phyloP scores from a whole-genome alignment of 2,113 vertebrate species.

The Galemys pyrenaicus region DNA sequence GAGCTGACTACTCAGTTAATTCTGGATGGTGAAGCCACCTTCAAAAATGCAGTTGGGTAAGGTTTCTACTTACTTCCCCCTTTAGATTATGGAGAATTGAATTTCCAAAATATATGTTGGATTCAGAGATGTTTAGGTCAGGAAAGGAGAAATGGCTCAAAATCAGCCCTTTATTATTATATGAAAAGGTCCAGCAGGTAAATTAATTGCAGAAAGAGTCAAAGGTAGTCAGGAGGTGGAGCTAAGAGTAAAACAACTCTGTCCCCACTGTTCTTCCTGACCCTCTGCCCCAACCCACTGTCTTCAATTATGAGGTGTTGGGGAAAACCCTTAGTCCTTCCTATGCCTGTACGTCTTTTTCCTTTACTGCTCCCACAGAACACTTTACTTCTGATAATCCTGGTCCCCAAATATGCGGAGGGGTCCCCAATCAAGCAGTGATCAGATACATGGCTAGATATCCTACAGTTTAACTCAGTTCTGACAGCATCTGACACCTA shows the following conservation, averaged over 20 bases:
- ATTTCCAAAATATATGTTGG: background rate
- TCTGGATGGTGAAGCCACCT: background rate
- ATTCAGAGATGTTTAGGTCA: background rate
- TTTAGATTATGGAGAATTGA: background rate
- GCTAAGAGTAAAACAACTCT: background rate
- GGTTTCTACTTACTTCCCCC: background rate
- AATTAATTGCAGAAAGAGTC: background rate
- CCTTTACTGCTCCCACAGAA: too few species aligned
- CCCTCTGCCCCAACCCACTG: too few species aligned
- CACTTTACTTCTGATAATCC: too few species aligned
- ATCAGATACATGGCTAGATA: too few species aligned
- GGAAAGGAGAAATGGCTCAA: background rate
- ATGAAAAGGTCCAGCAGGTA: background rate
- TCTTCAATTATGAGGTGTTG: background rate
- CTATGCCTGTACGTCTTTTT: too few species aligned
- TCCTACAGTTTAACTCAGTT: too few species aligned
- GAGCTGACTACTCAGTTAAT: background rate
- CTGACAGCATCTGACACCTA: too few species aligned
- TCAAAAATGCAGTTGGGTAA: background rate
- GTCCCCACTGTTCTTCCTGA: too few species aligned
- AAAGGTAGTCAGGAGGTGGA: background rate
- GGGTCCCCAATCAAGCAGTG: too few species aligned
- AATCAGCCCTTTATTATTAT: background rate
- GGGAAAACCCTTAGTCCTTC: too few species aligned
- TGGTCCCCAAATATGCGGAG: too few species aligned